These are phyloP conservation scores for Chloroclysta siterata DNA, from an alignment of 2,888 invertebrate genomes.

Conservation along the genomic window DNA sequence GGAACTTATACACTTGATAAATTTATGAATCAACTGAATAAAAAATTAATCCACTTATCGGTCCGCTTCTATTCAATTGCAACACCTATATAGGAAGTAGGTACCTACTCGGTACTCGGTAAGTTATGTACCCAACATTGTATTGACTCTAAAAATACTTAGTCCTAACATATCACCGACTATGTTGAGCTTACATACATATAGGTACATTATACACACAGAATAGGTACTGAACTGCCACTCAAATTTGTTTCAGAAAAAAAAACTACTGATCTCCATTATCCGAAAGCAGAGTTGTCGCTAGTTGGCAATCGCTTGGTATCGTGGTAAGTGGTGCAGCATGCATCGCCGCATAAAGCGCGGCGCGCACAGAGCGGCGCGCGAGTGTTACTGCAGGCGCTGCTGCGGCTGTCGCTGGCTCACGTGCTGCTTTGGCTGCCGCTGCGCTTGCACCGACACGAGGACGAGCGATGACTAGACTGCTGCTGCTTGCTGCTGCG, in stretches of 20 bases:
- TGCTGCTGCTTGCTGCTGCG: slow-evolving; percentile 42
- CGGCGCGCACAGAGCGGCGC: slow-evolving; percentile 45
- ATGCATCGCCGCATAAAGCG: slow-evolving; percentile 60
- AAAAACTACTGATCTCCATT: background rate
- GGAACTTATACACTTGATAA: too few relatives aligned
- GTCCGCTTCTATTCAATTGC: too few relatives aligned
- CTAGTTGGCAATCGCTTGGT: background rate
- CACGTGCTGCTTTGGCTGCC: slow-evolving; percentile 57
- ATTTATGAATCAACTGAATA: too few relatives aligned
- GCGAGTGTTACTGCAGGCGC: slow-evolving; percentile 58
- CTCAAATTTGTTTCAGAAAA: background rate
- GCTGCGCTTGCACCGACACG: slow-evolving; percentile 48
- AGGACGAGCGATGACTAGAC: slow-evolving; percentile 30
- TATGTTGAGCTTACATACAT: too few relatives aligned
- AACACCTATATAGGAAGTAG: too few relatives aligned
- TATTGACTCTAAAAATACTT: too few relatives aligned
- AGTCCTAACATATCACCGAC: too few relatives aligned
- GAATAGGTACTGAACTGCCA: too few relatives aligned
- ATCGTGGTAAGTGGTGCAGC: background rate
- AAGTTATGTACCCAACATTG: too few relatives aligned
- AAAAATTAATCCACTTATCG: too few relatives aligned
- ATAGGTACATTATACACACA: too few relatives aligned
- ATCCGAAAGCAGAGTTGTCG: background rate
- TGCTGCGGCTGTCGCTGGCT: slow-evolving; percentile 57
- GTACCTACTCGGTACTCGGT: too few relatives aligned